Conservation (phyloP, 2,888 invertebrate genomes). For the Scaptomyza caliginosa region DNA sequence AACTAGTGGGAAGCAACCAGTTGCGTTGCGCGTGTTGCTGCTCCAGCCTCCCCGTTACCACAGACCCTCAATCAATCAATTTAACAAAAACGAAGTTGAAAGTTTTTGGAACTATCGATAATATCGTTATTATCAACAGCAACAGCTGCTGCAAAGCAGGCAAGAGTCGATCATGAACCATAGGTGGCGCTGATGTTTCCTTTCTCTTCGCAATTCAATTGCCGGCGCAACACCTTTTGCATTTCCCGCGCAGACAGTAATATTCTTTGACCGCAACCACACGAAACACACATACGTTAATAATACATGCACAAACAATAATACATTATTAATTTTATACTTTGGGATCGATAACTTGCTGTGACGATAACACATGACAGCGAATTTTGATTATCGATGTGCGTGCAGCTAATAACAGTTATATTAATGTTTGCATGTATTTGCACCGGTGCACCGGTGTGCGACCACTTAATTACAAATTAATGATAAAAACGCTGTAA, state of each 20-base stretch:
- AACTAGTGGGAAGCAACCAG: background rate
- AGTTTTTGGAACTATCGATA: slow-evolving; percentile 2
- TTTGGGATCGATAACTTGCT: slow-evolving; percentile 3
- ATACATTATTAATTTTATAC: background rate
- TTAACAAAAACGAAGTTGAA: background rate
- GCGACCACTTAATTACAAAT: slow-evolving; percentile 22
- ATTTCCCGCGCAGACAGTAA: too few relatives aligned
- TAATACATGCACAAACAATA: background rate
- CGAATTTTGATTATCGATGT: slow-evolving; percentile 1
- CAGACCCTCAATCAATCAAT: slow-evolving; percentile 21
- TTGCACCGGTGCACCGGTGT: background rate
- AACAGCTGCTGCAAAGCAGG: background rate
- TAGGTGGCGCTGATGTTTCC: slow-evolving; percentile 48
- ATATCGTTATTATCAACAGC: background rate
- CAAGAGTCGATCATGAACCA: slow-evolving; percentile 40
- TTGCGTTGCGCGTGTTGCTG: slow-evolving; percentile 7
- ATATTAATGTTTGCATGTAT: background rate
- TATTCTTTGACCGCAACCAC: too few relatives aligned
- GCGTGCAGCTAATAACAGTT: slow-evolving; percentile 42
- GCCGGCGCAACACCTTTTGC: too few relatives aligned
- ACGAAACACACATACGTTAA: background rate
- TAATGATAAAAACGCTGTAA: slow-evolving; percentile 32
- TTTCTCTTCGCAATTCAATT: too few relatives aligned
- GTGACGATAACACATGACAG: background rate
- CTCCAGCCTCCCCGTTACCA: background rate